phyloP scores from a whole-genome alignment of 2,113 vertebrate genomes.

The Ophthalmolycus amberensis region DNA sequence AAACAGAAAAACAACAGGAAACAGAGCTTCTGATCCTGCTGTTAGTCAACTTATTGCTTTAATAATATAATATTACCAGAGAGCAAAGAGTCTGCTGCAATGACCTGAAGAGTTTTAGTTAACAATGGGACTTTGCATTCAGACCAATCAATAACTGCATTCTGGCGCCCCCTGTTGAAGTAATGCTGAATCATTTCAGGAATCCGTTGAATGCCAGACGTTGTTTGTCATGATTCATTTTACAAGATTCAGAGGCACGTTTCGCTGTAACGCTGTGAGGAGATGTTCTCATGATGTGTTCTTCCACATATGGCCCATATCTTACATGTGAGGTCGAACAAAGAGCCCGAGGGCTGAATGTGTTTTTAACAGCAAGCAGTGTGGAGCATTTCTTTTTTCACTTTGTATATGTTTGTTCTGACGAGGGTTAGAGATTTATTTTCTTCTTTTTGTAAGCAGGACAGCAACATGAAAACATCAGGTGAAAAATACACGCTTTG shows the following conservation, averaged over 20 bases:
- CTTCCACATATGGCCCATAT: not conserved
- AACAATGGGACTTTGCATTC: not conserved
- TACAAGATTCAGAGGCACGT: not conserved
- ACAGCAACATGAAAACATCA: no score
- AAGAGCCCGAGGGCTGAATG: not conserved
- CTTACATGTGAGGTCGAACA: not conserved
- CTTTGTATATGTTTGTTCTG: no score
- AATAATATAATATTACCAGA: accelerated
- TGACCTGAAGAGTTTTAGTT: not conserved
- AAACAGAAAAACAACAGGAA: constrained; percentile 4
- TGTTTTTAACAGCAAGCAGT: not conserved
- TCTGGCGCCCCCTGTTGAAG: constrained; percentile 69
- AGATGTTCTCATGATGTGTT: not conserved
- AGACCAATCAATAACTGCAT: constrained; percentile 18
- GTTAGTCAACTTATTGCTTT: not conserved
- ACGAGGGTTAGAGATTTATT: no score
- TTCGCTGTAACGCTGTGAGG: not conserved
- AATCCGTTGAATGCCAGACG: not conserved
- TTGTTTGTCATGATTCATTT: not conserved
- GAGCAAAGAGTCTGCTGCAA: not conserved
- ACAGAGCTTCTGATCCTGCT: not conserved
- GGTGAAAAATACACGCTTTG: no score
- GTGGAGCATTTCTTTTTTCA: no score
- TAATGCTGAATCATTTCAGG: not conserved
- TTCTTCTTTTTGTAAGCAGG: no score